Conservation (phyloP, 2,113 vertebrate species). For the Paedocypris sp. region DNA sequence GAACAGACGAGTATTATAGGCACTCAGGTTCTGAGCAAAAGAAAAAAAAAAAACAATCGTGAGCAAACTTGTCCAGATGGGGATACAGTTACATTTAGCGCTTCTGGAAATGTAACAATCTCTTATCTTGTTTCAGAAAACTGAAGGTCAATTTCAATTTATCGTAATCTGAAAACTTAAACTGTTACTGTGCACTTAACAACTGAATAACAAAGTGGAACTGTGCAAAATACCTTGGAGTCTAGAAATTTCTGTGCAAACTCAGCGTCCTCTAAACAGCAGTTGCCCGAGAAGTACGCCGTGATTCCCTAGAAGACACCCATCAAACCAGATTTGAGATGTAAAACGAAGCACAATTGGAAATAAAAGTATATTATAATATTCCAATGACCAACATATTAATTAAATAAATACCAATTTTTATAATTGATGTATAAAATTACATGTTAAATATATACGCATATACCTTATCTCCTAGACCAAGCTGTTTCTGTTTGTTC, state of each 20-base stretch:
- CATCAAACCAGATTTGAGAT: neutral
- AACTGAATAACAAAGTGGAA: too few species aligned
- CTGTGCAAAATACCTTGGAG: conserved; percentile 62
- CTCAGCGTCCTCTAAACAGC: conserved; percentile 76
- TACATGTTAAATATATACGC: neutral
- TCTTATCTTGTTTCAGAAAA: too few species aligned
- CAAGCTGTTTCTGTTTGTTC: conserved; percentile 71
- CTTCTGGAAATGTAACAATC: too few species aligned
- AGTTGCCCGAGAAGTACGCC: conserved; percentile 83
- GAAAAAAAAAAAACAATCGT: conserved; percentile 4
- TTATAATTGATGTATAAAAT: too few species aligned
- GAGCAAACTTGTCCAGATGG: neutral
- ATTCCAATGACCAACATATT: too few species aligned
- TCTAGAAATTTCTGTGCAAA: conserved; percentile 79
- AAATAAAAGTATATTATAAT: too few species aligned
- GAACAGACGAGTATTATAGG: conserved; percentile 85
- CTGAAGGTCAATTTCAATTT: too few species aligned
- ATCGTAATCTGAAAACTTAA: too few species aligned
- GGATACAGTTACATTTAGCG: too few species aligned
- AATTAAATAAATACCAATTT: too few species aligned
- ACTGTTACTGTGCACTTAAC: too few species aligned
- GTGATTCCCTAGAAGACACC: conserved; percentile 67
- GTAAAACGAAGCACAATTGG: neutral
- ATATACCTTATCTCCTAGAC: conserved; percentile 72
- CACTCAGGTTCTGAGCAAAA: conserved; percentile 76